Percentiles rank a stretch among this genome's conserved stretches.
Conservation (phyloP, 1,140 invertebrate genomes). For the Pomacea maculata region DNA sequence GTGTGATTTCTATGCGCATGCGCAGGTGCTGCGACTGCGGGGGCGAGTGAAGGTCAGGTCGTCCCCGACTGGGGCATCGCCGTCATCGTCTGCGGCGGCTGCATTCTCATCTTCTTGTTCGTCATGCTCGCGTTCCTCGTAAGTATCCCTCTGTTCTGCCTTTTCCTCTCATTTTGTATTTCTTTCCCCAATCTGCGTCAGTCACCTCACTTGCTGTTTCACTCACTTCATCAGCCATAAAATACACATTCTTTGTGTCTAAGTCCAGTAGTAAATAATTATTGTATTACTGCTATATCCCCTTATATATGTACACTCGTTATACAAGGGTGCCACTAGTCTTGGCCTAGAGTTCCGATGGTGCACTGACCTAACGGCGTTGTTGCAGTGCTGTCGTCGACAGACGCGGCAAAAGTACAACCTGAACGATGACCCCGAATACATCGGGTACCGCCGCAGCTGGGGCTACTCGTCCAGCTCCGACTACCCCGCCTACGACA, state of each 20-base stretch:
- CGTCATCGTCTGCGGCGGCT: constrained; percentile 30
- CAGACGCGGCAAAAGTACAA: constrained; percentile 32
- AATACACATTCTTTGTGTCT: not conserved
- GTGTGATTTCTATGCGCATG: not conserved
- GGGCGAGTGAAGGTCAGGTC: not conserved
- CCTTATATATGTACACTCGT: not conserved
- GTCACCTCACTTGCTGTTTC: not conserved
- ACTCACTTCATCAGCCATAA: too few species aligned
- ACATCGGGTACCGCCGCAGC: constrained; percentile 32
- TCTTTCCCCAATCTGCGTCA: too few species aligned
- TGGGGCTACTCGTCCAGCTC: constrained; percentile 22
- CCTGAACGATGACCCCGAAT: constrained; percentile 31
- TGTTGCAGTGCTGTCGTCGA: constrained; percentile 32
- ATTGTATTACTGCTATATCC: not conserved
- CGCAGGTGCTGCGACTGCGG: not conserved
- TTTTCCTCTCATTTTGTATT: not conserved
- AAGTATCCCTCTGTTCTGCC: not conserved
- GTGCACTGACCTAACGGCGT: not conserved
- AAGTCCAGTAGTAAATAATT: too few species aligned
- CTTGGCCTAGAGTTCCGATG: not conserved
- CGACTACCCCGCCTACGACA: constrained; percentile 3
- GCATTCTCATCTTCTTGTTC: constrained; percentile 30
- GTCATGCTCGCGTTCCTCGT: constrained; percentile 34
- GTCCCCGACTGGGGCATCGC: constrained; percentile 36
- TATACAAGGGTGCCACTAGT: not conserved